Base-by-base conservation (phyloP, 2,888 invertebrate species). In the Oxytorus armatus region DNA sequence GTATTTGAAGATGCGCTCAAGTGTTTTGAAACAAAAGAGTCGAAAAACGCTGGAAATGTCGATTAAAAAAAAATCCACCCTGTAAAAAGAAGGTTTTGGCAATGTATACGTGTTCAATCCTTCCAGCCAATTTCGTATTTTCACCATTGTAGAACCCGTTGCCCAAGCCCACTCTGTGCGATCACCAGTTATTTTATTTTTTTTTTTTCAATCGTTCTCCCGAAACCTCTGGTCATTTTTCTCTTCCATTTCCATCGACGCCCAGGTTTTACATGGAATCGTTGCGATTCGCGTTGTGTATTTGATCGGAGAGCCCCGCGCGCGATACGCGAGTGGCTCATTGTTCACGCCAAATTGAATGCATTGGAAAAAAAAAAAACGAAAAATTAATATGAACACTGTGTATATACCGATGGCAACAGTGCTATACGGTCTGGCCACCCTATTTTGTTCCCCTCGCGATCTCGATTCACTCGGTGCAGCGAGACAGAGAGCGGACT, bases 271-370 rank as follows among this genome's bases (percentile, higher is more conserved):
- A 47, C 57, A 72, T 55, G 49, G 75, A 66, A 74, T 63, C 76
- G 63, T 72, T 81, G 79, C 68, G 74, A 83, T 85, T 80, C 83
- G 73, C 77, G 85, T 65, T 61, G 57, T 66, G 77, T 81, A 85
- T 86, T 86, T 84, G 84, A 83, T 70, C 85, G 83, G 39, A 16
- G 53, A 42, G 68, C 81, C 73, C 82, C 61, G 44, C 39, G 18
- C 21, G 79, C 83, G 82, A 85, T 85, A 85, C 84, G 81, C 78
- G 25, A 53, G 10, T 68, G 78, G 68, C 81, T 83, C 83, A 85
- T 85, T 87, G 86, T 88, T 87, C 85, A 84, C 85, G 83, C 85
- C 79, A 86, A 88, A 89, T 88, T 86, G 86, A 88, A 86, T 85
- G 77, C 83, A 85, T 81, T 82, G 83, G 82, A 83, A 57, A 51